Conservation (phyloP, 1,140 invertebrate species). For the Drosophila aff. region DNA sequence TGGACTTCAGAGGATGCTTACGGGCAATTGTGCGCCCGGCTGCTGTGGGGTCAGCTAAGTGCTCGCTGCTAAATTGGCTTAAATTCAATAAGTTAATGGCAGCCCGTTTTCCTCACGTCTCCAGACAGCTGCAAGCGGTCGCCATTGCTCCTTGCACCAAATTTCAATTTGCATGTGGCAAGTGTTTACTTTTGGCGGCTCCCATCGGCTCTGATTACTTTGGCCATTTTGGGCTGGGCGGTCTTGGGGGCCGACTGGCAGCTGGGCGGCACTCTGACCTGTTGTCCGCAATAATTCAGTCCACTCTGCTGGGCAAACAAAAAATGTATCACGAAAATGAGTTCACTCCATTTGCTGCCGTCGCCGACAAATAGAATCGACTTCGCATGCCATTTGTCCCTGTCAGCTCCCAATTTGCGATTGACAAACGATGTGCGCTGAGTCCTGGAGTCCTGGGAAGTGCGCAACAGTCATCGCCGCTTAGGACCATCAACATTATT, state of each 20-base stretch:
- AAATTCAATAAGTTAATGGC: constrained; percentile 82
- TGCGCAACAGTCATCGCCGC: constrained; percentile 31
- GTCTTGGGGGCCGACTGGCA: not conserved
- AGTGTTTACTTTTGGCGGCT: constrained; percentile 44
- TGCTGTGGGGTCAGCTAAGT: constrained; percentile 62
- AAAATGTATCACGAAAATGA: constrained; percentile 38
- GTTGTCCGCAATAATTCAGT: constrained; percentile 45
- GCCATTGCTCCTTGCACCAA: constrained; percentile 51
- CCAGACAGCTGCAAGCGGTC: constrained; percentile 53
- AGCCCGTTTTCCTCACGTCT: constrained; percentile 10
- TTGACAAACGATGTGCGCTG: constrained; percentile 68
- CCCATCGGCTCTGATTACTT: constrained; percentile 60
- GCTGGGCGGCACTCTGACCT: constrained; percentile 2
- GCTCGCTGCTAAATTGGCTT: constrained; percentile 69
- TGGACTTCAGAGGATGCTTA: constrained; percentile 38
- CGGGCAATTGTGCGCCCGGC: constrained; percentile 58
- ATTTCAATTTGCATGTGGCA: constrained; percentile 67
- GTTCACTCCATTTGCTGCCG: constrained; percentile 73
- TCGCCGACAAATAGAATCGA: constrained; percentile 65
- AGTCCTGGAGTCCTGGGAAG: not conserved
- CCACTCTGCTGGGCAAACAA: constrained; percentile 43
- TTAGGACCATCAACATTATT: constrained; percentile 35
- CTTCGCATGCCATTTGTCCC: constrained; percentile 75
- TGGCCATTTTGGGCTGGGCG: constrained; percentile 42
- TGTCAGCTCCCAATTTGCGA: constrained; percentile 73